These are phyloP conservation scores for Leptodactylus fallax DNA, from an alignment of 2,797 vertebrate genomes.

Conservation along the genomic window DNA sequence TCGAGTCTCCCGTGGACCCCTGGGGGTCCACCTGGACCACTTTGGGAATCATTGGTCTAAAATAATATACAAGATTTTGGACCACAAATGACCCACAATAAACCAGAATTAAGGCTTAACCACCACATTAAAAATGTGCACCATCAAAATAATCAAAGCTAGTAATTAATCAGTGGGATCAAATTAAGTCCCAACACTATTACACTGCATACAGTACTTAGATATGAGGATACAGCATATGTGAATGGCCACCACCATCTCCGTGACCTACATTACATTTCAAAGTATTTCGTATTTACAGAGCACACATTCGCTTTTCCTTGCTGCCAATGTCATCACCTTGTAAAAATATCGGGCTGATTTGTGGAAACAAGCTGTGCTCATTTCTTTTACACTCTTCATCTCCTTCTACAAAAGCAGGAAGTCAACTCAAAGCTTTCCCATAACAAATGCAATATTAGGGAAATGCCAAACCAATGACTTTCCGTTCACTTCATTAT, in stretches of 20 bases:
- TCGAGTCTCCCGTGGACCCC: too few relatives aligned
- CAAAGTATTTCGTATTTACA: conserved; percentile 30
- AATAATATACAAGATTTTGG: too few relatives aligned
- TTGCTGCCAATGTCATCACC: conserved; percentile 64
- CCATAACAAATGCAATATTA: conserved; percentile 71
- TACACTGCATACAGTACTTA: neutral
- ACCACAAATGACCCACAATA: too few relatives aligned
- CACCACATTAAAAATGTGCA: too few relatives aligned
- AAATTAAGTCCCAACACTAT: neutral
- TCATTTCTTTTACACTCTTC: conserved; percentile 41
- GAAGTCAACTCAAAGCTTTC: conserved; percentile 73
- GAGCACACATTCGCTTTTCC: conserved; percentile 3
- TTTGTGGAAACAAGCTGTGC: conserved; percentile 31
- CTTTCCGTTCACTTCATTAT: conserved; percentile 75
- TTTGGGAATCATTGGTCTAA: too few relatives aligned
- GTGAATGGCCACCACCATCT: neutral
- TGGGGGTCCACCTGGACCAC: too few relatives aligned
- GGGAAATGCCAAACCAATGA: conserved; percentile 73
- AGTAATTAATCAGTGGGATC: too few relatives aligned
- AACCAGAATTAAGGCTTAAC: too few relatives aligned
- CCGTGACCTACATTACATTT: neutral
- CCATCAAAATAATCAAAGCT: too few relatives aligned
- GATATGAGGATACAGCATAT: neutral
- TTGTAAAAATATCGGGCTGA: conserved; percentile 54
- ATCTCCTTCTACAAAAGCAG: conserved; percentile 72